A percentile compares a stretch with the other conserved stretches of the same genome.
These are phyloP conservation scores for Rousettus madagascariensis DNA, from an alignment of 2,797 vertebrate species.

Conservation along the genomic window DNA sequence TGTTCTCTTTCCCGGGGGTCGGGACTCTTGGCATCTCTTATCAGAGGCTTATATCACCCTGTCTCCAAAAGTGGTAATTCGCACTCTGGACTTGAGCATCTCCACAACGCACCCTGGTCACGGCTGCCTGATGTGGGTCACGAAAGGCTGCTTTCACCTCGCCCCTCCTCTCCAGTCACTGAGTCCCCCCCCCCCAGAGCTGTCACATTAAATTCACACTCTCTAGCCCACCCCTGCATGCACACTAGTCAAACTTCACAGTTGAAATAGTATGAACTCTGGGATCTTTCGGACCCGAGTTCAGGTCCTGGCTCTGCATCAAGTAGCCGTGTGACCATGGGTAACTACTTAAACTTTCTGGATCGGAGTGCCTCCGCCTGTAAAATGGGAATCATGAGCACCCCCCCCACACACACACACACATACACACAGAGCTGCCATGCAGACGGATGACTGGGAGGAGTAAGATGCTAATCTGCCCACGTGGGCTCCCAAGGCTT, in stretches of 20 bases:
- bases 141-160: not conserved
- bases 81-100: not conserved
- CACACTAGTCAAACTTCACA: not conserved
- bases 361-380: not conserved
- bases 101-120: not conserved
- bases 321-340: fast-evolving
- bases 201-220: not conserved
- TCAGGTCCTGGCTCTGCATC: not conserved
- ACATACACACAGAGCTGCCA: too few relatives aligned
- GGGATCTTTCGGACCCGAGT: not conserved
- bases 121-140: not conserved
- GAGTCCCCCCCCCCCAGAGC: not conserved
- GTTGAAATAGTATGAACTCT: not conserved
- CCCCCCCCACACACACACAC: too few relatives aligned
- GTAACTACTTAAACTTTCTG: not conserved
- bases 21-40: not conserved
- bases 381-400: not conserved
- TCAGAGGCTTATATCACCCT: not conserved
- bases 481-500: not conserved
- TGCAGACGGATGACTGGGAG: not conserved
- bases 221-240: not conserved
- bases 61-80: not conserved
- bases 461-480: not conserved
- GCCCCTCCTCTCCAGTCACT: not conserved
- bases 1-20: not conserved